Percentiles rank a stretch among this genome's conserved stretches.
These are phyloP conservation scores for Oophaga sylvatica DNA, from an alignment of 2,797 vertebrate species.

Conservation along the genomic window DNA sequence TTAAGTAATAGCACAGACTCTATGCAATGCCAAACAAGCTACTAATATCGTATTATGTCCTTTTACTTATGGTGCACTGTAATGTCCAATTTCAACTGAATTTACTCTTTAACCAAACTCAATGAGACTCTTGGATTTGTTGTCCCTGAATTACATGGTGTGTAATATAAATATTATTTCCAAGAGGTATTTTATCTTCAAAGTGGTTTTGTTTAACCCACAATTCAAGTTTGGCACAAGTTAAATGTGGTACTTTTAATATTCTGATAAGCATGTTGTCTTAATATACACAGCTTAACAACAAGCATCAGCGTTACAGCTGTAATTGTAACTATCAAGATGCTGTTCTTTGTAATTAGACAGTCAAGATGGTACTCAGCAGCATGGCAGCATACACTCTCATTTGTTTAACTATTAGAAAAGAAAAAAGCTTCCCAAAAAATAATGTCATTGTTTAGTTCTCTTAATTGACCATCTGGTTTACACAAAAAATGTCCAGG, in stretches of 20 bases:
- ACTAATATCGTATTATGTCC: not conserved
- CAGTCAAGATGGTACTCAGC: slow-evolving; percentile 84
- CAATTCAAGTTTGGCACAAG: slow-evolving; percentile 72
- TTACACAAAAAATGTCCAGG: slow-evolving; percentile 80
- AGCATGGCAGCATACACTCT: slow-evolving; percentile 79
- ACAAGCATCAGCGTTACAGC: slow-evolving; percentile 79
- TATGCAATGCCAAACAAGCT: not conserved
- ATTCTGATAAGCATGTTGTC: slow-evolving; percentile 80
- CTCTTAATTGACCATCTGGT: slow-evolving; percentile 86
- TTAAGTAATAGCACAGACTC: not conserved
- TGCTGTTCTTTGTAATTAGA: slow-evolving; percentile 84
- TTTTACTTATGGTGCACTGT: not conserved
- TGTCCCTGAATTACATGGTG: slow-evolving; percentile 14
- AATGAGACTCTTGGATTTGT: not conserved
- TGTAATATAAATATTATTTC: slow-evolving; percentile 74
- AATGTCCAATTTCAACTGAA: not conserved
- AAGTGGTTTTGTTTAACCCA: slow-evolving; percentile 76
- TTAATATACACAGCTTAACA: slow-evolving; percentile 78
- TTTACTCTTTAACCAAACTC: not conserved
- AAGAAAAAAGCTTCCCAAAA: slow-evolving; percentile 80
- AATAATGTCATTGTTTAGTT: slow-evolving; percentile 85
- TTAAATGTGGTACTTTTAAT: slow-evolving; percentile 79
- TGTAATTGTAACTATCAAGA: slow-evolving; percentile 86
- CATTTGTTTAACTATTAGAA: slow-evolving; percentile 84
- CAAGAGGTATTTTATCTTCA: slow-evolving; percentile 68